Evolutionary conservation across 2,113 vertebrate species (phyloP), one percentile per base, ranked within the genome.

Genomic region (Alaudala cheleensis): DNA sequence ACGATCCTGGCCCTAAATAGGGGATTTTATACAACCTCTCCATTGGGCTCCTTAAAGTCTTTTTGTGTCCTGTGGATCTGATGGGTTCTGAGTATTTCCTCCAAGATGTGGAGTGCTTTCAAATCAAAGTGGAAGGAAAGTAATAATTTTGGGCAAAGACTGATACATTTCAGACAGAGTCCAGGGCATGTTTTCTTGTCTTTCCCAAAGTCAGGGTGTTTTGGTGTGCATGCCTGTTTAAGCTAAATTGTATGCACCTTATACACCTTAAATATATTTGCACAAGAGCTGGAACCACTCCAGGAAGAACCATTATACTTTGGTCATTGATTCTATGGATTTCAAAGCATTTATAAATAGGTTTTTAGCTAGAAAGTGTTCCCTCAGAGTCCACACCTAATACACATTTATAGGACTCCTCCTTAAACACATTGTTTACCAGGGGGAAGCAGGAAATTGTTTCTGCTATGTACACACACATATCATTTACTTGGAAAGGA

Each of bases 281-380:
- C 44, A 79, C 47, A 89, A 31, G 26, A 60, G 60, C 31, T 87
- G 65, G 60, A 78, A 67, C 18, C 44, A 20, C n/a, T 71, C 19
- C 73, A 89, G 51, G 21, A 78, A 81, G 69, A 81, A 31, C 25
- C 21, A 51, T 50, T 54, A 18, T 28, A 58, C 31, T 78, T 87
- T 66, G 24, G 18, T 45, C 37, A 65, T 76, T 8, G 16, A 25
- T 50, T 60, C 16, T n/a, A 61, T 5, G 26, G 56, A 74, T 91
- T 91, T 89, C 40, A 85, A 93, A 85, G 64, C 49, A 39, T 65
- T 93, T 96, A 33, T 82, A 76, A 82, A 69, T 69, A 81, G 10
- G 1, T 34, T 78, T 92, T 86, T 62, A 87, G 57, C 65, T 50
- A 34, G 31, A 65, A 92, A 71, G 14, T 71, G 74, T 37, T 91